phyloP scores from a whole-genome alignment of 2,113 vertebrate species.

The Mungos mungo region DNA sequence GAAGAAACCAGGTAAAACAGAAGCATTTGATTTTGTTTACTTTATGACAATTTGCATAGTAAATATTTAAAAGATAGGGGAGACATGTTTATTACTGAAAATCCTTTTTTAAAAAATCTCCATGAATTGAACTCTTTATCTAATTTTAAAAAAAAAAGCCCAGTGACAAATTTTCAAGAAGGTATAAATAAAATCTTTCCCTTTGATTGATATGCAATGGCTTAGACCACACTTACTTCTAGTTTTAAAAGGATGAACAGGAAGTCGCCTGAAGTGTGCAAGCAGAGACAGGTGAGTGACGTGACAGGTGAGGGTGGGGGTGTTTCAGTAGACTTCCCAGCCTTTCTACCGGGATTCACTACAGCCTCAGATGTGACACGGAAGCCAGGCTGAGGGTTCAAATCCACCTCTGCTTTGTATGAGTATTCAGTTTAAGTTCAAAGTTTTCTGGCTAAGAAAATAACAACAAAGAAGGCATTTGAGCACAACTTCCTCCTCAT shows the following conservation, averaged over 20 bases:
- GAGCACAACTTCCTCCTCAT: not conserved
- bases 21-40: not conserved
- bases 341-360: not conserved
- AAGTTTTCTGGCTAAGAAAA: not conserved
- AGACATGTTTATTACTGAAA: not conserved
- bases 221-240: not conserved
- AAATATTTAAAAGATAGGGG: constrained; percentile 18
- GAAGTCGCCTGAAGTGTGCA: not conserved
- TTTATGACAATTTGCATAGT: constrained; percentile 25
- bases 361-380: rapidly evolving
- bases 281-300: not conserved
- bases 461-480: not conserved
- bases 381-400: not conserved
- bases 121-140: not conserved
- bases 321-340: not conserved
- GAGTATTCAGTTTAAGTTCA: not conserved
- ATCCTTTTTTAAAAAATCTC: not conserved
- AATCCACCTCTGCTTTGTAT: not conserved
- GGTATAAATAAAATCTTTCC: constrained; percentile 34
- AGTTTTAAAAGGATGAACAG: not conserved
- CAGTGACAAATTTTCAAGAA: constrained; percentile 18
- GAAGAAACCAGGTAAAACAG: not conserved
- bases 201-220: not conserved
- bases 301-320: not conserved
- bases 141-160: not conserved